A percentile compares a stretch with the other conserved stretches of the same genome.
Conservation (phyloP, 2,888 invertebrate species). For the Euzophera pinguis region DNA sequence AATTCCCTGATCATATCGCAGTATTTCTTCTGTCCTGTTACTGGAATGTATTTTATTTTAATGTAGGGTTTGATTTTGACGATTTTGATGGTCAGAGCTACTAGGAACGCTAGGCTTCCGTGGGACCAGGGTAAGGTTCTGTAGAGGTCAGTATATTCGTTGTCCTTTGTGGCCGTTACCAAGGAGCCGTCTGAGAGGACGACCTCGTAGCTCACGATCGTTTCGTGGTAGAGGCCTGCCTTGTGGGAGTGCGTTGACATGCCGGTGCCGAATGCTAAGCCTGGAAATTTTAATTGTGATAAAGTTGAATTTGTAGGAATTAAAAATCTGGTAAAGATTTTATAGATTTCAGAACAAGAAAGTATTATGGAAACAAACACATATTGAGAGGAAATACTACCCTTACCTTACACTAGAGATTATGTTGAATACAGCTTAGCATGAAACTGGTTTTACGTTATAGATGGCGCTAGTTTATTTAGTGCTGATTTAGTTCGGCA, state of each 20-base stretch:
- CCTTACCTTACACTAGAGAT: no score
- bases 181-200: constrained; percentile 82
- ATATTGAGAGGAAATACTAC: no score
- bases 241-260: constrained; percentile 88
- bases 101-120: constrained; percentile 83
- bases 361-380: no score
- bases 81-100: constrained; percentile 81
- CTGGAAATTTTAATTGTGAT: constrained; percentile 32
- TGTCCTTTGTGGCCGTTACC: constrained; percentile 76
- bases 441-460: no score
- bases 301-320: constrained; percentile 2
- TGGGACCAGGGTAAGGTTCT: constrained; percentile 83
- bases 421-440: no score
- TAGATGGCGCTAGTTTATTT: no score
- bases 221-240: constrained; percentile 84
- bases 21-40: constrained; percentile 81
- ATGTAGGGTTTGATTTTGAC: constrained; percentile 83
- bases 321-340: neutral
- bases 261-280: constrained; percentile 84
- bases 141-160: constrained; percentile 80
- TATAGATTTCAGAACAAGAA: no score
- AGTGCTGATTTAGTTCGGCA: no score
- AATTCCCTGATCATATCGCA: constrained; percentile 81
- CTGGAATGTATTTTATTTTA: constrained; percentile 82
- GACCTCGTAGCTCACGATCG: constrained; percentile 82